These are phyloP conservation scores for Nesoenas mayeri DNA, from an alignment of 2,113 vertebrate genomes.

Conservation along the genomic window DNA sequence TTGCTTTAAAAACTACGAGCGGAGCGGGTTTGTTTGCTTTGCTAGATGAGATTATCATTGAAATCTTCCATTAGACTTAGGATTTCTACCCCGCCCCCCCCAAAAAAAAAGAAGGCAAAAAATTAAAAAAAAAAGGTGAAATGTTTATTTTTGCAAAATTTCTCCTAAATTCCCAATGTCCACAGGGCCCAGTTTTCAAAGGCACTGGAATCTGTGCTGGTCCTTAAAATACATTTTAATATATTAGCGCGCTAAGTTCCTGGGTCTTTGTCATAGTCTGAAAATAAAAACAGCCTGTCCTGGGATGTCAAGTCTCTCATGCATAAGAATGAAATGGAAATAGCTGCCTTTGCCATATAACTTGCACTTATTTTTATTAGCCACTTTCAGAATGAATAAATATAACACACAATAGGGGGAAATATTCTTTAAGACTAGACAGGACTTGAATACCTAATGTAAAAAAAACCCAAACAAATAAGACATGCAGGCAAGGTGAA, in stretches of 20 bases:
- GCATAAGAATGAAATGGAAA: conserved; percentile 46
- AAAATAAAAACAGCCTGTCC: conserved; percentile 45
- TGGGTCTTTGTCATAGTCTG: conserved; percentile 17
- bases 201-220: not conserved
- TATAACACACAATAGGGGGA: conserved; percentile 34
- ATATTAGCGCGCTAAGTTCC: not conserved
- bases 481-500: not conserved
- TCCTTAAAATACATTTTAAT: not conserved
- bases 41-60: not conserved
- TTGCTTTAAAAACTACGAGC: not conserved
- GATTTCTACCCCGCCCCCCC: not conserved
- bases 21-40: not conserved
- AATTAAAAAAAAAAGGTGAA: not conserved
- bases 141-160: not conserved
- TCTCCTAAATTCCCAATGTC: not conserved
- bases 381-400: conserved; percentile 44
- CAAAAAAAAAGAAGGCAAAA: not conserved
- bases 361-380: conserved; percentile 55
- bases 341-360: conserved; percentile 31
- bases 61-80: not conserved
- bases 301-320: conserved; percentile 29
- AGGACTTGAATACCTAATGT: conserved; percentile 12
- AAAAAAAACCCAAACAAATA: not conserved
- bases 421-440: conserved; percentile 15
- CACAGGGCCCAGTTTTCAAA: not conserved